Evolutionary conservation across 2,888 invertebrate genomes (phyloP).

Genomic region (Conomelus anceps): DNA sequence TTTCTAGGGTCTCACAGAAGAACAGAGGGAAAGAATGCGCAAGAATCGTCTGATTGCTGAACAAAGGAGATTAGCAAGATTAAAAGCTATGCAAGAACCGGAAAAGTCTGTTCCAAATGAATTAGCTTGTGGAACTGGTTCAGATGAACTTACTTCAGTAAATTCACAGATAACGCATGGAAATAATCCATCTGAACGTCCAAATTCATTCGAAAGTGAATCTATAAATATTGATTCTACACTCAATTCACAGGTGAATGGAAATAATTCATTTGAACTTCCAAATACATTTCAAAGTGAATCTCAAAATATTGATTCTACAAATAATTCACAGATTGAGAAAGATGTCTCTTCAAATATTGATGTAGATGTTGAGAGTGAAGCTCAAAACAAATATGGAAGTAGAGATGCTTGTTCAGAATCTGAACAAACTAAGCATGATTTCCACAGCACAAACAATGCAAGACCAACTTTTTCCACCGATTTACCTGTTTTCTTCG

Average conservation of each 20-base stretch:
- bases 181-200: not conserved
- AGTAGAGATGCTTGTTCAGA: not conserved
- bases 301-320: not conserved
- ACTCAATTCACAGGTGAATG: too few species aligned
- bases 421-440: not conserved
- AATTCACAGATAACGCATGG: too few species aligned
- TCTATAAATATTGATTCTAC: not conserved
- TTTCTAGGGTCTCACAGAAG: constrained; percentile 47
- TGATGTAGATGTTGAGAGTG: not conserved
- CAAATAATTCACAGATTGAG: not conserved
- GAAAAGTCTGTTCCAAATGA: not conserved
- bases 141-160: not conserved
- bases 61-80: constrained; percentile 53
- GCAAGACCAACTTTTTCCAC: not conserved
- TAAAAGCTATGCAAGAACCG: constrained; percentile 38
- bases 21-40: constrained; percentile 60
- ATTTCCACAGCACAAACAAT: not conserved
- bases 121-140: not conserved
- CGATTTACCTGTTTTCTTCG: too few species aligned
- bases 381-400: not conserved
- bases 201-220: not conserved
- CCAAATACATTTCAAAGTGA: not conserved
- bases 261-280: not conserved
- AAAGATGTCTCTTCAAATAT: not conserved
- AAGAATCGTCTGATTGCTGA: constrained; percentile 59